These are phyloP conservation scores for Pocillopora meandrina DNA, from an alignment of 92 coral and sea anemone genomes.

Conservation along the genomic window DNA sequence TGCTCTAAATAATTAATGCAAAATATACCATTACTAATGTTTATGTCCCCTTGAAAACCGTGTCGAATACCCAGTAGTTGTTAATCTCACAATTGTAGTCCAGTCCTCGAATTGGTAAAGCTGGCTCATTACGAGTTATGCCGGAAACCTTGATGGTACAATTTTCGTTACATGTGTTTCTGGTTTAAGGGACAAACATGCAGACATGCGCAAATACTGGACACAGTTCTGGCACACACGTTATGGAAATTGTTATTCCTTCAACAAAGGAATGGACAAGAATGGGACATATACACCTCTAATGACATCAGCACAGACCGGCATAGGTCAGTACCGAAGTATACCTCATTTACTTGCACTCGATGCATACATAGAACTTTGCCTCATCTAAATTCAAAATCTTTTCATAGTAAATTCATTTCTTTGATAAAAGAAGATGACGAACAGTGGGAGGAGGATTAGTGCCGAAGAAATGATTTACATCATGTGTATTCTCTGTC, in stretches of 20 bases:
- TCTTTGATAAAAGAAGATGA: too few species aligned
- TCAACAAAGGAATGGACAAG: constrained; percentile 39
- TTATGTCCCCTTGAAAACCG: too few species aligned
- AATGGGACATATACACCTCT: not conserved
- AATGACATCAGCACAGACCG: constrained; percentile 8
- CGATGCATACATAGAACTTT: not conserved
- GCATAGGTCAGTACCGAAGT: not conserved
- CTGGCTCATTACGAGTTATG: too few species aligned
- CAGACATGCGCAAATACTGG: constrained; percentile 13
- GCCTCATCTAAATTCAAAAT: not conserved
- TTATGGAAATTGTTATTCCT: constrained; percentile 46
- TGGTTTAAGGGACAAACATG: not conserved
- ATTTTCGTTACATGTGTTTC: not conserved
- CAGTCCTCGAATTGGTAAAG: too few species aligned
- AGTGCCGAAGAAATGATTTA: too few species aligned
- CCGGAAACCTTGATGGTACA: not conserved
- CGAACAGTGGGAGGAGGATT: not conserved
- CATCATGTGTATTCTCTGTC: not conserved
- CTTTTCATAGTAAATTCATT: not conserved
- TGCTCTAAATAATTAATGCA: too few species aligned
- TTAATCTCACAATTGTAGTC: too few species aligned
- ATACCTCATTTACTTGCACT: not conserved
- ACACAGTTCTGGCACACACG: constrained; percentile 39
- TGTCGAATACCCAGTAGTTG: too few species aligned
- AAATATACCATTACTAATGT: too few species aligned